Percentiles rank a stretch among this genome's conserved stretches.
Evolutionary conservation across 2,113 vertebrate species (phyloP).

Genomic region (Hippocampus abdominalis): DNA sequence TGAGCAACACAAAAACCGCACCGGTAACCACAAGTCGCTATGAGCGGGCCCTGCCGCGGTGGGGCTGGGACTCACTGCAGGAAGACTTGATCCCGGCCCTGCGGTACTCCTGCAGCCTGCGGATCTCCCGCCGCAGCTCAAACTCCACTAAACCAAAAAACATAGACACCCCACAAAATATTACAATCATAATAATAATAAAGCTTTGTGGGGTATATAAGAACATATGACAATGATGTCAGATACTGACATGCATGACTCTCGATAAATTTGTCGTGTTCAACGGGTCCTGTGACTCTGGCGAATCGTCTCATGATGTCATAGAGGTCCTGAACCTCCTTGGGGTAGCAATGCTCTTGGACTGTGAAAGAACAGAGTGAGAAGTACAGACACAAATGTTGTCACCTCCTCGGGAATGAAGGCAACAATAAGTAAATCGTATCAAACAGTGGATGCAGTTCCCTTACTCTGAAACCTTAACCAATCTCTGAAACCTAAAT

Average conservation of each 20-base stretch:
- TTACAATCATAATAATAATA: too few relatives aligned
- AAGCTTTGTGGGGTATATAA: neutral
- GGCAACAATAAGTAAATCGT: neutral
- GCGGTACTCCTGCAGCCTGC: constrained; percentile 90
- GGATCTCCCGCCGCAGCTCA: constrained; percentile 91
- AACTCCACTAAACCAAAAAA: constrained; percentile 83
- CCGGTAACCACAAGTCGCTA: too few relatives aligned
- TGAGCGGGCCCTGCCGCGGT: too few relatives aligned
- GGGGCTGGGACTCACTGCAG: constrained; percentile 82
- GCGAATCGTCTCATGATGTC: constrained; percentile 92
- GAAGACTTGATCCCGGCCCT: constrained; percentile 92
- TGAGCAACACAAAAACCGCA: constrained; percentile 31
- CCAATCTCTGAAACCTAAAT: too few relatives aligned
- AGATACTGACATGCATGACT: constrained; percentile 86
- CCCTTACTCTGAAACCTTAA: too few relatives aligned
- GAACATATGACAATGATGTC: too few relatives aligned
- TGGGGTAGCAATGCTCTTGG: constrained; percentile 90
- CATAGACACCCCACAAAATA: too few relatives aligned
- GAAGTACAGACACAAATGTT: neutral
- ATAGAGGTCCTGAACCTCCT: constrained; percentile 92
- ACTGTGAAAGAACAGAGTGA: constrained; percentile 66
- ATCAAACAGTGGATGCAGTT: too few relatives aligned
- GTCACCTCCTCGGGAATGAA: neutral
- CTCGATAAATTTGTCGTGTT: constrained; percentile 97
- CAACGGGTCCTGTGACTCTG: constrained; percentile 84